phyloP scores from a whole-genome alignment of 2,888 invertebrate genomes.

The Diadromus collaris region DNA sequence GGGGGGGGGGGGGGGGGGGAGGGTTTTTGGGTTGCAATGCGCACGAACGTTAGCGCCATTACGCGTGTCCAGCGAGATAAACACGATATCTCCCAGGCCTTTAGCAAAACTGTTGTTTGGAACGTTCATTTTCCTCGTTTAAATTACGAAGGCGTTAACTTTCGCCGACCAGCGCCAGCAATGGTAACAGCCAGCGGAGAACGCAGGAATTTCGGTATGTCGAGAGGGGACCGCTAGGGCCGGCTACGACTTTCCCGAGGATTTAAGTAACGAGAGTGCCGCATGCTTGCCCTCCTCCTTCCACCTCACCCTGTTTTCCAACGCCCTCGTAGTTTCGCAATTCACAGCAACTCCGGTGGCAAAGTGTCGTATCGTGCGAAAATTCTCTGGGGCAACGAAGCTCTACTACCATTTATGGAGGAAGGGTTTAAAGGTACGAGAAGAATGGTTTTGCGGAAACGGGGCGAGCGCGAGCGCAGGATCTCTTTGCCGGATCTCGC shows the following conservation, averaged over 20 bases:
- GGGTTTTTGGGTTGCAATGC: not conserved
- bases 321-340: conserved; percentile 29
- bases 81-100: conserved; percentile 21
- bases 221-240: conserved; percentile 36
- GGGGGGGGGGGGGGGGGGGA: not conserved
- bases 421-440: conserved; percentile 4
- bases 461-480: conserved; percentile 34
- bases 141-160: conserved; percentile 53
- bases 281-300: conserved; percentile 29
- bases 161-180: conserved; percentile 1
- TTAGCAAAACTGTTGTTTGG: conserved; percentile 31
- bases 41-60: conserved; percentile 17
- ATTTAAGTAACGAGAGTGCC: conserved; percentile 61
- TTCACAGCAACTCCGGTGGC: conserved; percentile 45
- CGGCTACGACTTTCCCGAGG: conserved; percentile 56
- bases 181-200: not conserved
- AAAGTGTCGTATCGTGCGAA: conserved; percentile 39
- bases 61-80: conserved; percentile 36
- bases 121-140: conserved; percentile 39
- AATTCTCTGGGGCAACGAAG: conserved; percentile 39
- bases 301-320: not conserved
- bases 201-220: conserved; percentile 47
- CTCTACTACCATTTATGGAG: conserved; percentile 29
- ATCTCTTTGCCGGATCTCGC: conserved; percentile 46
- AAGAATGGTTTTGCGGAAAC: conserved; percentile 33